Evolutionary conservation across 2,113 vertebrate genomes (phyloP), one percentile per base, ranked within the genome.

Genomic region (Gallinago jamesoni): DNA sequence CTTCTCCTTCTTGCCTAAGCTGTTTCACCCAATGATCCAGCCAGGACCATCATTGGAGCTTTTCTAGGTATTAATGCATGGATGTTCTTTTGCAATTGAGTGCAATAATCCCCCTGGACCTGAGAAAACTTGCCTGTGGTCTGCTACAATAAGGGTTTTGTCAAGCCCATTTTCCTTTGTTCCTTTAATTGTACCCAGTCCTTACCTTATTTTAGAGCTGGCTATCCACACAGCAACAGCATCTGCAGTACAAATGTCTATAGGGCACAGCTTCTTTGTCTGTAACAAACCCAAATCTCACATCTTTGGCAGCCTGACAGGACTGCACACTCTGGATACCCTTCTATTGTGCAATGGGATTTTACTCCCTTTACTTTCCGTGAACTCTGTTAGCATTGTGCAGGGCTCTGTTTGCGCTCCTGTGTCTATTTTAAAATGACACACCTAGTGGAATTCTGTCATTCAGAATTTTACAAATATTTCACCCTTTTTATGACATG

Each of bases 391-490:
- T 97, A 96, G 78, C 63, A 73, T 47, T 74, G 48, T 82, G 22
- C 80, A 85, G 93, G 64, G 48, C 43, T 93, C 80, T 94, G 87
- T 93, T 94, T 94, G 85, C 6, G 3, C 87, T 96, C 79, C 81
- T 22, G 70, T 70, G 78, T 79, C 96, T 97, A 67, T 97, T 97
- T 97, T 96, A 94, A 96, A 97, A 96, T 81, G 89, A 69, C 89
- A 97, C 74, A 89, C 93, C 90, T 96, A 92, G 60, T 85, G 92
- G 96, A 95, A 56, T 70, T 85, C 80, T 95, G 70, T 93, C 62
- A 94, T 83, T 94, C 84, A 96, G 73, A 96, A 97, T 96, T 93
- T 96, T 97, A 94, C 88, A 91, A 91, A 97, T 95, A 87, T 50
- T 96, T 97, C 81, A 78, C 89, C 77, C 47, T 93, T 84, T 87